A percentile compares a stretch with the other conserved stretches of the same genome.
These are phyloP conservation scores for Bombus confusus DNA, from an alignment of 1,140 invertebrate genomes.

Conservation along the genomic window DNA sequence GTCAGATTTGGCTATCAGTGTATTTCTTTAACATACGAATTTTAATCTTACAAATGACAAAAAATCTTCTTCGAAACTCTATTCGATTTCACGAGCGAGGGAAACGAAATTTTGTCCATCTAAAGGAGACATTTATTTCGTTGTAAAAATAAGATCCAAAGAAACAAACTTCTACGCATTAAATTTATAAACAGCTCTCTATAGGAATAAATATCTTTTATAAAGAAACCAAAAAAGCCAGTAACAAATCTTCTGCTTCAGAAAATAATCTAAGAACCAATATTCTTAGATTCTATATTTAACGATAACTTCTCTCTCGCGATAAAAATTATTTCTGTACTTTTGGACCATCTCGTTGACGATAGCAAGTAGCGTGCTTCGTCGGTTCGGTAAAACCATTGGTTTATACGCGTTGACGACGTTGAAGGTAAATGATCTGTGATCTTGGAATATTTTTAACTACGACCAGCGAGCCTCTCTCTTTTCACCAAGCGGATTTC, in stretches of 20 bases:
- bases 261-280: too few species aligned
- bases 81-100: background rate
- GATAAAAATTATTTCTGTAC: background rate
- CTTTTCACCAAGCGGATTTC: background rate
- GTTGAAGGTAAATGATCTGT: background rate
- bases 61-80: background rate
- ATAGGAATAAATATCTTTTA: too few species aligned
- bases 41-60: too few species aligned
- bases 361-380: background rate
- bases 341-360: background rate
- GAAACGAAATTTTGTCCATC: background rate
- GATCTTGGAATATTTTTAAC: conserved; percentile 25
- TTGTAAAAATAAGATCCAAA: background rate
- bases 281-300: background rate
- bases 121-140: background rate
- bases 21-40: background rate
- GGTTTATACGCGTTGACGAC: background rate
- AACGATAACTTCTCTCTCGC: background rate
- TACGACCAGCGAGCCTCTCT: background rate
- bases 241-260: too few species aligned
- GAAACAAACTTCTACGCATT: too few species aligned
- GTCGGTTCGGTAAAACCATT: background rate
- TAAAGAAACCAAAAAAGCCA: too few species aligned
- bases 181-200: too few species aligned
- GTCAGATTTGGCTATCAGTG: background rate